Conservation (phyloP, 1,140 invertebrate species). For the Papilio polyxenes region DNA sequence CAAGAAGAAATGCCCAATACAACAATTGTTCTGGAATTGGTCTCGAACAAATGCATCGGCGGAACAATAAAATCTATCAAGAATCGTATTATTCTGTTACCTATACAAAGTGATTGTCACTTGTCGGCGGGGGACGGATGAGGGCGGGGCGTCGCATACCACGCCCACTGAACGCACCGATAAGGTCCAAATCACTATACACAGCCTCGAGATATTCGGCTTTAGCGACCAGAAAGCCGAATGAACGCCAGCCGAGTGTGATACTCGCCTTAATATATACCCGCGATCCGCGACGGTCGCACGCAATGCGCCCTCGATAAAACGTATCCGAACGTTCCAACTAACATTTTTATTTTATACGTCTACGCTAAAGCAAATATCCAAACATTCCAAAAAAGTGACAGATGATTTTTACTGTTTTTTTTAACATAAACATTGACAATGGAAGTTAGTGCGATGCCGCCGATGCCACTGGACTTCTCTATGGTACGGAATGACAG, state of each 20-base stretch:
- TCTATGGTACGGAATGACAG: conserved; percentile 74
- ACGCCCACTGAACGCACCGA: conserved; percentile 63
- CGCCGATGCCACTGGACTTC: conserved; percentile 80
- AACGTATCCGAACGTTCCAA: conserved; percentile 50
- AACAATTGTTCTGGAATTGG: conserved; percentile 58
- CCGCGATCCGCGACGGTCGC: conserved; percentile 68
- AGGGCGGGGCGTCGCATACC: conserved; percentile 62
- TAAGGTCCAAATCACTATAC: conserved; percentile 75
- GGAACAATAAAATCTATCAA: conserved; percentile 79
- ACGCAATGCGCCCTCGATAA: conserved; percentile 53
- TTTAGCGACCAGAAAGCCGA: conserved; percentile 62
- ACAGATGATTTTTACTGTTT: conserved; percentile 51
- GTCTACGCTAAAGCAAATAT: conserved; percentile 33
- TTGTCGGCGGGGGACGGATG: conserved; percentile 50
- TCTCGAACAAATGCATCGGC: conserved; percentile 73
- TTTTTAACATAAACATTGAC: conserved; percentile 48
- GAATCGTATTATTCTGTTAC: conserved; percentile 80
- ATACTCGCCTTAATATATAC: conserved; percentile 68
- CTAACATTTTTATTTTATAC: conserved; percentile 47
- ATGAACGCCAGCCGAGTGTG: conserved; percentile 55
- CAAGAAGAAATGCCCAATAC: conserved; percentile 45
- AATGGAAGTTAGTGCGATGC: conserved; percentile 81
- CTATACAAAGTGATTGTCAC: conserved; percentile 81
- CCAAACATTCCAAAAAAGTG: conserved; percentile 53
- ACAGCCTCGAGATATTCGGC: conserved; percentile 65